phyloP scores from a whole-genome alignment of 2,888 invertebrate genomes.

The Oscheius onirici region DNA sequence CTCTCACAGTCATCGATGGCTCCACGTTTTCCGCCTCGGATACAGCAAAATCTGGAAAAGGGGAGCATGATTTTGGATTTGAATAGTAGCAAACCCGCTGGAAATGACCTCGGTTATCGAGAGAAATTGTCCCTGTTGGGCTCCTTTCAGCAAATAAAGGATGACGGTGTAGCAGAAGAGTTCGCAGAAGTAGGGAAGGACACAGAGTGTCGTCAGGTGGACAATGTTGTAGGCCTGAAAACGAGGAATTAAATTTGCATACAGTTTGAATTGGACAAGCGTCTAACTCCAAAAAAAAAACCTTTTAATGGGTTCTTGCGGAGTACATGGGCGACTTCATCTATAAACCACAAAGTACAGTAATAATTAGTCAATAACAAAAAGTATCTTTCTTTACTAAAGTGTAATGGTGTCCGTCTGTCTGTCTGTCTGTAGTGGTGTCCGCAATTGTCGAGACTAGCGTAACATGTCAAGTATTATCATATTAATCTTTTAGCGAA shows the following conservation, averaged over 20 bases:
- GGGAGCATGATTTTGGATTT: background rate
- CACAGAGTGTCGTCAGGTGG: slow-evolving; percentile 52
- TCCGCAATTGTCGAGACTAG: too few relatives aligned
- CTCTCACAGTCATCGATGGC: slow-evolving; percentile 6
- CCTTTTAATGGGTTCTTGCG: too few relatives aligned
- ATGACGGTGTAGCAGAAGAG: slow-evolving; percentile 52
- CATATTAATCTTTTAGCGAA: too few relatives aligned
- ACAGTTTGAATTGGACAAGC: too few relatives aligned
- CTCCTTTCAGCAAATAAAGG: slow-evolving; percentile 52
- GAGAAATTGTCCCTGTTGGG: slow-evolving; percentile 37
- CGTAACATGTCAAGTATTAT: too few relatives aligned
- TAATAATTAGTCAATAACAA: too few relatives aligned
- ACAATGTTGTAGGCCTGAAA: slow-evolving; percentile 55
- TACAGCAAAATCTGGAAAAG: slow-evolving; percentile 15
- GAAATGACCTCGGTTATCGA: slow-evolving; percentile 26
- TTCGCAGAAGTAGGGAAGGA: slow-evolving; percentile 50
- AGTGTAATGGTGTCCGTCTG: too few relatives aligned
- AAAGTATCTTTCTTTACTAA: too few relatives aligned
- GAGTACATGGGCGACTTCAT: too few relatives aligned
- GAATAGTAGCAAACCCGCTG: background rate
- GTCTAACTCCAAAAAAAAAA: slow-evolving; percentile 4
- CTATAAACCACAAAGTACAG: too few relatives aligned
- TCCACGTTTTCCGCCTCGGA: background rate
- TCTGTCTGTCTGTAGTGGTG: too few relatives aligned
- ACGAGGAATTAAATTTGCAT: background rate